A percentile compares a stretch with the other conserved stretches of the same genome.
These are phyloP conservation scores for Mycteria americana DNA, from an alignment of 2,797 vertebrate genomes.

Conservation along the genomic window DNA sequence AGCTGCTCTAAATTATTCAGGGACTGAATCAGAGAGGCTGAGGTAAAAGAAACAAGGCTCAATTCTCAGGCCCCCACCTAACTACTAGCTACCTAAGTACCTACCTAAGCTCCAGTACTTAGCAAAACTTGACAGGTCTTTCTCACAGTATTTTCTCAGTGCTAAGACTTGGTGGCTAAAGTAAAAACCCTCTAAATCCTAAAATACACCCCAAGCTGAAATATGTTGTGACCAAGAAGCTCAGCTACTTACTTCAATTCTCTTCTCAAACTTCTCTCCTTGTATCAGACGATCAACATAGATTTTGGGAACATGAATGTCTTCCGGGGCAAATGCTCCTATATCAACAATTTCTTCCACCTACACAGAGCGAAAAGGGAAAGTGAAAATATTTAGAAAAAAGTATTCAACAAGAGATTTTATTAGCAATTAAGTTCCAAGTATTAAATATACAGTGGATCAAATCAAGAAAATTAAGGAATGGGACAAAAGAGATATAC, in stretches of 20 bases:
- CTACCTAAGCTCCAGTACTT: neutral
- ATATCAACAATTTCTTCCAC: slow-evolving; percentile 97
- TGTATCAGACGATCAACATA: slow-evolving; percentile 91
- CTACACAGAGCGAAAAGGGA: slow-evolving; percentile 62
- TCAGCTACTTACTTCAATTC: slow-evolving; percentile 88
- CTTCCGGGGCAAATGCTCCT: slow-evolving; percentile 90
- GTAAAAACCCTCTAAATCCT: neutral
- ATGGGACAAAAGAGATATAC: neutral
- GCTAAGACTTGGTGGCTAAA: neutral
- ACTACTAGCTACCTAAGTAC: neutral
- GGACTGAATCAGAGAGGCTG: neutral
- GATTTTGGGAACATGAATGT: slow-evolving; percentile 95
- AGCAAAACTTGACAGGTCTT: neutral
- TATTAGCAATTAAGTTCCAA: neutral
- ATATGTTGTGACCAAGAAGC: neutral
- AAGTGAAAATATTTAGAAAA: neutral
- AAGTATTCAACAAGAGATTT: neutral
- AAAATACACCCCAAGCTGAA: neutral
- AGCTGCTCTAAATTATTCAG: neutral
- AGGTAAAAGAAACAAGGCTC: neutral
- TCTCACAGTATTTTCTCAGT: neutral
- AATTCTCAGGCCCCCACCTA: neutral
- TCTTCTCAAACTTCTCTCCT: slow-evolving; percentile 89
- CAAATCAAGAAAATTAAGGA: neutral
- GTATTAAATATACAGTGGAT: neutral